Evolutionary conservation across 2,113 vertebrate genomes (phyloP).

Genomic region (Sylvietta virens): DNA sequence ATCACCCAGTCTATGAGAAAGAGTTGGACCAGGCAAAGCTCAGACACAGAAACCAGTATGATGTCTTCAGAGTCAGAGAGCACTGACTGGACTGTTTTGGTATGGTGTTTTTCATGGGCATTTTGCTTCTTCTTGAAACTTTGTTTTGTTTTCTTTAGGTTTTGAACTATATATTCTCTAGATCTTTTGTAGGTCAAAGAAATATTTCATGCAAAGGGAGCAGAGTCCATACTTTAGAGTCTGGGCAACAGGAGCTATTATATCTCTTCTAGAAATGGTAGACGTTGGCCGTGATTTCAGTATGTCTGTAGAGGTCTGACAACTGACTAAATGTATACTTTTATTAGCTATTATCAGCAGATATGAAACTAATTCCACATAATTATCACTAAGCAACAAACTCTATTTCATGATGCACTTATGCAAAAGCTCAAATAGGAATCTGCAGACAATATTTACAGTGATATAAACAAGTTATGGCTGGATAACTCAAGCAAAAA

Average conservation of each 20-base stretch:
- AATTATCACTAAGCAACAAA: background rate
- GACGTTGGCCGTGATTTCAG: background rate
- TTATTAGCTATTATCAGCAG: background rate
- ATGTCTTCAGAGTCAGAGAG: background rate
- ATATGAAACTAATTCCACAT: background rate
- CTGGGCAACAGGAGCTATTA: background rate
- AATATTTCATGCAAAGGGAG: background rate
- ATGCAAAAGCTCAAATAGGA: background rate
- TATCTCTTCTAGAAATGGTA: background rate
- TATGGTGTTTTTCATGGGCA: accelerated
- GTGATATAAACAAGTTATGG: background rate
- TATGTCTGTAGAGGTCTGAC: background rate
- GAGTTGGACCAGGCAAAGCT: background rate
- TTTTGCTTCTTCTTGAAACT: background rate
- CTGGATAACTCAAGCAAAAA: background rate
- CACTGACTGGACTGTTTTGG: background rate
- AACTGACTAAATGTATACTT: background rate
- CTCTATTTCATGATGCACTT: background rate
- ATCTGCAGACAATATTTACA: background rate
- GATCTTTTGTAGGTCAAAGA: background rate
- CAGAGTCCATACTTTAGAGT: background rate
- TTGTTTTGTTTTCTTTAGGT: background rate
- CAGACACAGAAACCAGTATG: background rate
- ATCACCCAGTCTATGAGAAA: background rate
- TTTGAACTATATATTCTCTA: background rate